Evolutionary conservation across 2,113 vertebrate genomes (phyloP).

Genomic region (Tinamus guttatus): DNA sequence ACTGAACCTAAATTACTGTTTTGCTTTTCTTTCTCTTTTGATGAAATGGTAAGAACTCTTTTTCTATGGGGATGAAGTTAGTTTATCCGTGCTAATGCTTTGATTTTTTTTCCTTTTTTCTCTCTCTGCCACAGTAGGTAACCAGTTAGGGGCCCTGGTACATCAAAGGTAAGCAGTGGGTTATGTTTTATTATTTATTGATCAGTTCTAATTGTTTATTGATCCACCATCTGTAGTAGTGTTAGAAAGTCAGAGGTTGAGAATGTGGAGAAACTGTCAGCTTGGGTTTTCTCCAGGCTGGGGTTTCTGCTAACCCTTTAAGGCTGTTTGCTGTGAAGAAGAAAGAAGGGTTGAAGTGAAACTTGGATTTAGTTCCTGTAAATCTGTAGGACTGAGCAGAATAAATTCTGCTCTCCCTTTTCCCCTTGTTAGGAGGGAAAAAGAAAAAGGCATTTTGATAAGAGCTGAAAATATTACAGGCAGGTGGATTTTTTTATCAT

Average conservation of each 20-base stretch:
- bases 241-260: conserved; percentile 82
- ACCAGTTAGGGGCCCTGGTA: conserved; percentile 96
- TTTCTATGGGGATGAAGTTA: conserved; percentile 79
- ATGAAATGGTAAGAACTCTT: conserved; percentile 75
- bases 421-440: not conserved
- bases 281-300: conserved; percentile 57
- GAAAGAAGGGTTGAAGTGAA: conserved; percentile 4
- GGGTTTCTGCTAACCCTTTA: conserved; percentile 27
- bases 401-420: not conserved
- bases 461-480: not conserved
- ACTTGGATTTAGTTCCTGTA: conserved; percentile 26
- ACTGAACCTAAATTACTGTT: conserved; percentile 80
- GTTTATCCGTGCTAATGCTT: conserved; percentile 85
- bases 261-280: conserved; percentile 69
- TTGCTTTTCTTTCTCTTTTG: conserved; percentile 69
- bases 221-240: conserved; percentile 86
- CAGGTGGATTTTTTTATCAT: not conserved
- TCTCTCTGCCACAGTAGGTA: conserved; percentile 89
- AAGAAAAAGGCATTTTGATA: not conserved
- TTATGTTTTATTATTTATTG: conserved; percentile 91
- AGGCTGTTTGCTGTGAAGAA: not conserved
- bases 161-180: conserved; percentile 97
- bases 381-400: not conserved
- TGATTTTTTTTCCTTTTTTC: conserved; percentile 77
- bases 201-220: conserved; percentile 90